These are phyloP conservation scores for Melipona quadrifasciata DNA, from an alignment of 1,140 invertebrate genomes.

Conservation along the genomic window DNA sequence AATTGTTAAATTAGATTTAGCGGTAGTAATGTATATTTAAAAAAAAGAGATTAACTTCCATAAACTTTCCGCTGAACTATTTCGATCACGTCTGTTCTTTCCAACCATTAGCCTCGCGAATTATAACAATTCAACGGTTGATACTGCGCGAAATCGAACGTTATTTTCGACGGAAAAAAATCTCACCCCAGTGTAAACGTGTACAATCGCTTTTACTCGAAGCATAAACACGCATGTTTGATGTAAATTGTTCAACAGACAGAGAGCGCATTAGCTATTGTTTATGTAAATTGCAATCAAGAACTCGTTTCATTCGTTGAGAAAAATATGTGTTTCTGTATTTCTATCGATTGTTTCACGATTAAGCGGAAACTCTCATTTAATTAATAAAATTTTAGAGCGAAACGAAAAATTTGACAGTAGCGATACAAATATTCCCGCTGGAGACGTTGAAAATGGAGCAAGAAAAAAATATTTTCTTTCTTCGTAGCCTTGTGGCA, in stretches of 20 bases:
- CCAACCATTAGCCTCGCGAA: background rate
- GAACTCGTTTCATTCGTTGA: background rate
- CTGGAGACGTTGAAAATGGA: background rate
- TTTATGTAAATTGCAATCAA: background rate
- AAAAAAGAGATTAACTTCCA: background rate
- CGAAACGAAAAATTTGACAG: background rate
- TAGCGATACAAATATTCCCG: background rate
- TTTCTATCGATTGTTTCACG: background rate
- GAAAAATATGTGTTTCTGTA: background rate
- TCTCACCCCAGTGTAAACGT: background rate
- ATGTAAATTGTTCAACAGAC: background rate
- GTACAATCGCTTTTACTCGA: conserved; percentile 7
- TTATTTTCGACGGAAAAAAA: background rate
- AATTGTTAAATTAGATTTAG: background rate
- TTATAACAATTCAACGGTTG: background rate
- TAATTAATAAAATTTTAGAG: background rate
- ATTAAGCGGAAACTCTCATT: background rate
- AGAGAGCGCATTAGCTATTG: background rate
- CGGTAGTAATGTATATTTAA: background rate
- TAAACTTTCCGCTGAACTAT: background rate
- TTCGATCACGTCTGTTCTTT: background rate
- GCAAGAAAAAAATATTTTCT: background rate
- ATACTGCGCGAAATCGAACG: background rate
- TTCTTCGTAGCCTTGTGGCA: background rate
- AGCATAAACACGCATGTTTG: background rate